Percentiles rank a stretch among this genome's conserved stretches.
These are phyloP conservation scores for Agrochola litura DNA, from an alignment of 2,888 invertebrate genomes.

Conservation along the genomic window DNA sequence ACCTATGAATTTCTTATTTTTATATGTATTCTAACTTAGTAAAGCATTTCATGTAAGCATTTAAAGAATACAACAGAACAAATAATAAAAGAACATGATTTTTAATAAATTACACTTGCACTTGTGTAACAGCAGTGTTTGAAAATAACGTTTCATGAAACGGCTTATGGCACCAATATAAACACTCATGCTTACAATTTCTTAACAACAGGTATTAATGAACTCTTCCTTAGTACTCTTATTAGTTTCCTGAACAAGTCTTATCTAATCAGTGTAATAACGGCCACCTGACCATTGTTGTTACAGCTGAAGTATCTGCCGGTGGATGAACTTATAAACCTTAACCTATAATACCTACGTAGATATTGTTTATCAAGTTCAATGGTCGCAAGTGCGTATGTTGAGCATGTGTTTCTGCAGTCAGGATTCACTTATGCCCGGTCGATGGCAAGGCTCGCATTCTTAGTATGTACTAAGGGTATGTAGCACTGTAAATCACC, in stretches of 20 bases:
- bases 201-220: slow-evolving; percentile 24
- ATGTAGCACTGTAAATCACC: background rate
- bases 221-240: slow-evolving; percentile 40
- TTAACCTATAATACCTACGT: background rate
- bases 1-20: background rate
- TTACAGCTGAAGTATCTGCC: background rate
- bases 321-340: background rate
- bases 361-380: background rate
- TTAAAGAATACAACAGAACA: background rate
- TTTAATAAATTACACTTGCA: background rate
- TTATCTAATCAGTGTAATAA: slow-evolving; percentile 46
- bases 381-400: background rate
- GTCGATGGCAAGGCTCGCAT: background rate
- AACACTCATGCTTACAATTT: slow-evolving; percentile 17
- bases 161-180: slow-evolving; percentile 11
- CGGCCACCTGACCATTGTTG: slow-evolving; percentile 15
- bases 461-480: background rate
- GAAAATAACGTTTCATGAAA: background rate
- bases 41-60: background rate
- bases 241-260: slow-evolving; percentile 18
- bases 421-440: background rate
- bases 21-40: background rate
- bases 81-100: background rate
- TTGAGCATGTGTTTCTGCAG: background rate
- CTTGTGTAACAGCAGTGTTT: background rate